Evolutionary conservation across 2,888 invertebrate species (phyloP).

Genomic region (Scaptomyza polygonia): DNA sequence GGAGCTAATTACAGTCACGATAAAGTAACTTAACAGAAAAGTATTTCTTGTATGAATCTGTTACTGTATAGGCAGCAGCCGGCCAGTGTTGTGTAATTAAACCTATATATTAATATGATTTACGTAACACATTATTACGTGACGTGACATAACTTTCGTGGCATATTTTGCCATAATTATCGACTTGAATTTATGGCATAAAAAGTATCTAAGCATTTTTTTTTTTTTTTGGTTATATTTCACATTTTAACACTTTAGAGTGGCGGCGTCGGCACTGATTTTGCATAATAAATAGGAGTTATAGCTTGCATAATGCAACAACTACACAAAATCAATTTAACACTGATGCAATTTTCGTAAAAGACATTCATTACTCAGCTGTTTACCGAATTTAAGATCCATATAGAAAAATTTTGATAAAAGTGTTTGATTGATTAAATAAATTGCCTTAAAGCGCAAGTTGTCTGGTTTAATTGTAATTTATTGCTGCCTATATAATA

Average conservation of each 20-base stretch:
- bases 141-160: slow-evolving; percentile 5
- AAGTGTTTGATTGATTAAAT: slow-evolving; percentile 1
- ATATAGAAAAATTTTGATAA: background rate
- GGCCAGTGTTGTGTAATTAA: slow-evolving; percentile 5
- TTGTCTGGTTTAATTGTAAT: slow-evolving; percentile 2
- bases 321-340: background rate
- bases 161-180: slow-evolving; percentile 10
- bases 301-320: background rate
- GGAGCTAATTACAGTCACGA: background rate
- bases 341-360: background rate
- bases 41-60: background rate
- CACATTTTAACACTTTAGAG: background rate
- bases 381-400: background rate
- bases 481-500: background rate
- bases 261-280: background rate
- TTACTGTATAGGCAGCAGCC: background rate
- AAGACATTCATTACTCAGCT: background rate
- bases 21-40: background rate
- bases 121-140: slow-evolving; percentile 3
- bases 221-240: background rate
- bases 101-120: background rate
- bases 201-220: background rate
- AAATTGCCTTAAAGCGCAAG: background rate
- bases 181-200: slow-evolving; percentile 6
- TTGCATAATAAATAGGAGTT: background rate